phyloP scores from a whole-genome alignment of 2,797 vertebrate genomes.

The Sebastes trivittatus region DNA sequence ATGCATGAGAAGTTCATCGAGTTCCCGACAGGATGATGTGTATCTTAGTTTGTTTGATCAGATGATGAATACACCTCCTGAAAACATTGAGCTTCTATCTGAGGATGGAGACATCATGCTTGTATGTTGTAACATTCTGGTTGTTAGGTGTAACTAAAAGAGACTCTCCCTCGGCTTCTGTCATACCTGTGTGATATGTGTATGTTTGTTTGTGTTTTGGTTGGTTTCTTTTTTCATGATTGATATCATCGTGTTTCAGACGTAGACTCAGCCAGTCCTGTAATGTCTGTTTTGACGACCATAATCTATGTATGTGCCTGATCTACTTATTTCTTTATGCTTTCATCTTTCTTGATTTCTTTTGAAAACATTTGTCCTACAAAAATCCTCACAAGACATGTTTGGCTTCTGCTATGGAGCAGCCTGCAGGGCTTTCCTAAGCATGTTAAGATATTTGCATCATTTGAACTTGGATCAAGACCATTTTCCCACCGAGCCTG shows the following conservation, averaged over 20 bases:
- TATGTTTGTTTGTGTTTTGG: background rate
- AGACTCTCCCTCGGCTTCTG: background rate
- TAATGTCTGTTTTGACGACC: background rate
- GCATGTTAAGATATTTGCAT: background rate
- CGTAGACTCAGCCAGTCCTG: background rate
- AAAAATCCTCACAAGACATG: background rate
- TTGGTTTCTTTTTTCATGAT: background rate
- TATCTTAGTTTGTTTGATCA: background rate
- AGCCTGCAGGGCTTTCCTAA: background rate
- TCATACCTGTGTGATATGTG: background rate
- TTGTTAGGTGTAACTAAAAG: background rate
- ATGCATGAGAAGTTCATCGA: constrained; percentile 1
- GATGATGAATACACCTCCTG: background rate
- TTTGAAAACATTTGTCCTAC: background rate
- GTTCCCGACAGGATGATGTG: background rate
- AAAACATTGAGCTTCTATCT: background rate
- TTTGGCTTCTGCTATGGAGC: background rate
- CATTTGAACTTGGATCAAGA: background rate
- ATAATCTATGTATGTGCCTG: background rate
- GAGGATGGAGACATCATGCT: background rate
- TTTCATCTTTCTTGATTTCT: background rate
- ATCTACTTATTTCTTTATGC: background rate
- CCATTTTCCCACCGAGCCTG: background rate
- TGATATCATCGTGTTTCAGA: background rate
- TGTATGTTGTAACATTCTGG: background rate